These are phyloP conservation scores for Notamacropus eugenii DNA, from an alignment of 2,797 vertebrate genomes.

Conservation along the genomic window DNA sequence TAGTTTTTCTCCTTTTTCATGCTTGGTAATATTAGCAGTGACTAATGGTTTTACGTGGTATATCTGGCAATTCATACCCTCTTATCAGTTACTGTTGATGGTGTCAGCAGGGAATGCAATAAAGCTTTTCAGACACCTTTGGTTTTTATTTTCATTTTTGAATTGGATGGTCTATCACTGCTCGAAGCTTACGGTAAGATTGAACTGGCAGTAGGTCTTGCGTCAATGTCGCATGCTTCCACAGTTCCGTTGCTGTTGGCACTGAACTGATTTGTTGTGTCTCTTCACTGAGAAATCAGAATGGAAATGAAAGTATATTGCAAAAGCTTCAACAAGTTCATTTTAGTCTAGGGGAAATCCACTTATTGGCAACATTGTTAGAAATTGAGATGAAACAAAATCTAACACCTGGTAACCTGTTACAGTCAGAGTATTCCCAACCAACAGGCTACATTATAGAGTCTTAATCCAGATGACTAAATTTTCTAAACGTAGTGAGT, in stretches of 20 bases:
- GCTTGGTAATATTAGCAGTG: slow-evolving; percentile 54
- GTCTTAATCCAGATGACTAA: background rate
- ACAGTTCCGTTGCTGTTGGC: slow-evolving; percentile 45
- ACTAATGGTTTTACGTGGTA: slow-evolving; percentile 49
- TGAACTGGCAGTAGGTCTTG: slow-evolving; percentile 11
- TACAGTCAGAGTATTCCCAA: background rate
- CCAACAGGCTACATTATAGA: background rate
- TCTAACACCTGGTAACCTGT: background rate
- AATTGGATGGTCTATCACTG: slow-evolving; percentile 15
- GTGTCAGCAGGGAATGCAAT: slow-evolving; percentile 64
- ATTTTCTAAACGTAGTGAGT: slow-evolving; percentile 13
- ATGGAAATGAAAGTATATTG: slow-evolving; percentile 3
- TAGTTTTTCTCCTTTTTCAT: slow-evolving; percentile 28
- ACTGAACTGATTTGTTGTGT: slow-evolving; percentile 42
- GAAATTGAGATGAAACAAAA: background rate
- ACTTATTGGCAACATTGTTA: slow-evolving; percentile 15
- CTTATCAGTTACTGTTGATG: slow-evolving; percentile 48
- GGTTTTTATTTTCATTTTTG: slow-evolving; percentile 44
- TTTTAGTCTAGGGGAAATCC: slow-evolving; percentile 32
- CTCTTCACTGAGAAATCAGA: slow-evolving; percentile 42
- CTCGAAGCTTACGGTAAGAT: slow-evolving; percentile 27
- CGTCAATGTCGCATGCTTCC: background rate
- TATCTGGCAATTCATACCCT: background rate
- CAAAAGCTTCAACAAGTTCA: slow-evolving; percentile 39
- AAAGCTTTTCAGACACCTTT: slow-evolving; percentile 52